These are phyloP conservation scores for Stichopus chloronotus DNA, from an alignment of 35 echinoderm and acorn worm genomes.

Conservation along the genomic window DNA sequence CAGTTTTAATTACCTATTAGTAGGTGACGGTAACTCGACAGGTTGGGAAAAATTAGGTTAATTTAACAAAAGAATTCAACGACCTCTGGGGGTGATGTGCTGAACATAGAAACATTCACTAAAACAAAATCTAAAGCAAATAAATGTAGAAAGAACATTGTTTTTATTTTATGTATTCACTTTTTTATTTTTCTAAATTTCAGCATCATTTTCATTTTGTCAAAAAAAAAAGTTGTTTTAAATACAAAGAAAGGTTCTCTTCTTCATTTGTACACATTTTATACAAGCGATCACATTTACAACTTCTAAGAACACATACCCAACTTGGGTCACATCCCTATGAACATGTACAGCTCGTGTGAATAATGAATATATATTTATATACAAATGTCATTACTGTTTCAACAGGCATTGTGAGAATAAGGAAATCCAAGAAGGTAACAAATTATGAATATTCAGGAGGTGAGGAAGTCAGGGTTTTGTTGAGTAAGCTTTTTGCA, in stretches of 20 bases:
- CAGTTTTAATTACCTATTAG: too few relatives aligned
- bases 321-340: neutral
- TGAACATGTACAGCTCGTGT: neutral
- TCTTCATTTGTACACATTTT: slow-evolving; percentile 5
- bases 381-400: neutral
- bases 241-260: slow-evolving; percentile 9
- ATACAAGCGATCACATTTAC: neutral
- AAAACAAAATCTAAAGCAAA: too few relatives aligned
- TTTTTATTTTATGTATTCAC: slow-evolving; percentile 6
- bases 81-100: too few relatives aligned
- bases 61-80: too few relatives aligned
- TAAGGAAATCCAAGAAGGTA: neutral
- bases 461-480: too few relatives aligned
- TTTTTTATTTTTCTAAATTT: slow-evolving; percentile 8
- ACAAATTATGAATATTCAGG: too few relatives aligned
- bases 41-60: too few relatives aligned
- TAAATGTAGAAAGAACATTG: neutral
- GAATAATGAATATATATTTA: neutral
- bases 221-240: neutral
- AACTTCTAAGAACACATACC: neutral
- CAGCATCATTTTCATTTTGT: slow-evolving; percentile 17
- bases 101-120: too few relatives aligned
- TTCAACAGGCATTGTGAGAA: neutral
- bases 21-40: too few relatives aligned
- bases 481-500: too few relatives aligned